Evolutionary conservation across 2,113 vertebrate genomes (phyloP).

Genomic region (Pungitius pungitius): DNA sequence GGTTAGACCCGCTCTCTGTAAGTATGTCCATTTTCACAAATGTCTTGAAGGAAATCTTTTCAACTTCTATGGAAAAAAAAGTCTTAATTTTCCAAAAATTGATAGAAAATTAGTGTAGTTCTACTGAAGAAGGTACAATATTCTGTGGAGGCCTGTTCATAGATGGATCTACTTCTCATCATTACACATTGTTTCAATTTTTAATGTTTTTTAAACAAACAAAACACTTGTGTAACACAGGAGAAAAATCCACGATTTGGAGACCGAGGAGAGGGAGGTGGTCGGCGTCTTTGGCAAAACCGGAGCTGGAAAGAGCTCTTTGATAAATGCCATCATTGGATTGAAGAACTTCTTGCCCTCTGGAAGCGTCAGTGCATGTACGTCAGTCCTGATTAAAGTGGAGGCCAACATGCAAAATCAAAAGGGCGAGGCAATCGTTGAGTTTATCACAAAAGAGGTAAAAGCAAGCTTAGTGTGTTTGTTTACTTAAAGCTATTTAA

Average conservation of each 20-base stretch:
- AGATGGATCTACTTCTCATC: background rate
- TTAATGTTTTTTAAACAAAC: background rate
- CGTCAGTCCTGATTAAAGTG: constrained; percentile 69
- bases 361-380: constrained; percentile 63
- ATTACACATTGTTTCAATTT: background rate
- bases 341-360: constrained; percentile 53
- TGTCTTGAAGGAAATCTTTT: no score
- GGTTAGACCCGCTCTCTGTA: background rate
- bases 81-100: background rate
- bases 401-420: constrained; percentile 30
- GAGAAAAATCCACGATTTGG: constrained; percentile 17
- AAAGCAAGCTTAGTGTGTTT: background rate
- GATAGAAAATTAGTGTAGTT: background rate
- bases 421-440: constrained; percentile 65
- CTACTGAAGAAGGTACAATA: background rate
- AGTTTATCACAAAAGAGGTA: constrained; percentile 68
- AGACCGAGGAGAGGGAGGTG: constrained; percentile 49
- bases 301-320: constrained; percentile 69
- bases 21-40: no score
- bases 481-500: background rate
- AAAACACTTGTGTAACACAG: constrained; percentile 20
- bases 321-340: constrained; percentile 71
- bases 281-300: constrained; percentile 72
- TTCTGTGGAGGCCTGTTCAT: background rate
- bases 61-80: background rate